Percentiles rank a stretch among this genome's conserved stretches.
phyloP scores from a whole-genome alignment of 2,797 vertebrate species.

The Carcharodon carcharias region DNA sequence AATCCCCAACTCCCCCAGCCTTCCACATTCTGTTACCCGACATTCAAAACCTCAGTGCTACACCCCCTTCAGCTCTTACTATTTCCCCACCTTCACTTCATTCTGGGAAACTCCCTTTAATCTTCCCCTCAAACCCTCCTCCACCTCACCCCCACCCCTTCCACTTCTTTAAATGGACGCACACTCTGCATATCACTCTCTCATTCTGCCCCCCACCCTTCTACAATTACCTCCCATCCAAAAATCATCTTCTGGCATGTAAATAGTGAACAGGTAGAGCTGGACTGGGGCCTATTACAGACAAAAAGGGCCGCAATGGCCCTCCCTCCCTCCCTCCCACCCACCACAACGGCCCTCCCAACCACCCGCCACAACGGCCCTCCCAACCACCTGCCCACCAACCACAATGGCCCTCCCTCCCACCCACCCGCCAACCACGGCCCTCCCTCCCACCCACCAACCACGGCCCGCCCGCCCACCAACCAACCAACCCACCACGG shows the following conservation, averaged over 20 bases:
- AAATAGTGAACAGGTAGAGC: too few relatives aligned
- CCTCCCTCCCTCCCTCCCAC: too few relatives aligned
- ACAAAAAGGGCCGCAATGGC: too few relatives aligned
- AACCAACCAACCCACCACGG: too few relatives aligned
- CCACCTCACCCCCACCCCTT: background rate
- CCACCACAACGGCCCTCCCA: accelerated
- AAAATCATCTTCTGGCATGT: too few relatives aligned
- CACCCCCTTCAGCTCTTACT: background rate
- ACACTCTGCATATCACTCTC: too few relatives aligned
- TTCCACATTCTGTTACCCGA: background rate
- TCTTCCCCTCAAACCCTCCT: background rate
- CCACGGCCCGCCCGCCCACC: too few relatives aligned
- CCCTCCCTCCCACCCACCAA: background rate
- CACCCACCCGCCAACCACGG: background rate
- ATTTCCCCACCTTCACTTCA: background rate
- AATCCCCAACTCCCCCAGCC: accelerated
- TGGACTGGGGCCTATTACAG: too few relatives aligned
- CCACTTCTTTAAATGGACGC: background rate
- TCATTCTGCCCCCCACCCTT: too few relatives aligned
- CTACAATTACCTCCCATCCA: too few relatives aligned
- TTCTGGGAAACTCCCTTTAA: background rate
- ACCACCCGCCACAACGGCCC: accelerated
- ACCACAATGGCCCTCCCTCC: too few relatives aligned
- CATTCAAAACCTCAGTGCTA: background rate
- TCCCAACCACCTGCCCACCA: too few relatives aligned